Conservation (phyloP, 2,113 vertebrate genomes). For the Microtus richardsoni region DNA sequence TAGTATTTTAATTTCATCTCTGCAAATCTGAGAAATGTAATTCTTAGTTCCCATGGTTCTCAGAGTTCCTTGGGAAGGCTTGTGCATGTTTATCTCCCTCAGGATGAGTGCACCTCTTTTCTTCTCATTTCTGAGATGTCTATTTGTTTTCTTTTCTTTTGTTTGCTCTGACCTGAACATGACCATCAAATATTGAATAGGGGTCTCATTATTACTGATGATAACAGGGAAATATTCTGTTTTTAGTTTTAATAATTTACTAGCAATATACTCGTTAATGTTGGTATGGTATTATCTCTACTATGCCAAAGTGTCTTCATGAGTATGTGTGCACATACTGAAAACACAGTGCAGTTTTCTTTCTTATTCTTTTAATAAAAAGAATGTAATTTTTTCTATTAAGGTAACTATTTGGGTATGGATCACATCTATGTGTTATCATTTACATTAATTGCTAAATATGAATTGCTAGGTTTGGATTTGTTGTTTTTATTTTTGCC, state of each 20-base stretch:
- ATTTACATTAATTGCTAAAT: background rate
- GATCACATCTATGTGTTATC: background rate
- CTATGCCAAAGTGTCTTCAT: background rate
- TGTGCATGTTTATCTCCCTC: background rate
- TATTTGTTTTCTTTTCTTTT: background rate
- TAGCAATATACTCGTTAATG: background rate
- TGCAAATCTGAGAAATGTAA: background rate
- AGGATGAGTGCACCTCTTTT: background rate
- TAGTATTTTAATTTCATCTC: background rate
- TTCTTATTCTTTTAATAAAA: background rate
- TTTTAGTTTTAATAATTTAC: background rate
- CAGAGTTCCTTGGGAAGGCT: background rate
- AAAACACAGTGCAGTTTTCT: background rate
- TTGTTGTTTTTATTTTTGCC: background rate
- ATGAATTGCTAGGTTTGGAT: background rate
- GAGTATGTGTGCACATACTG: background rate
- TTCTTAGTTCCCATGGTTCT: background rate
- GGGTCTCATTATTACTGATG: background rate
- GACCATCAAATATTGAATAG: background rate
- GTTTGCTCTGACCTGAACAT: background rate
- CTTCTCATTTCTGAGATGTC: background rate
- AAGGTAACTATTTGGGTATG: background rate
- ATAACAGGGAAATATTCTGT: background rate
- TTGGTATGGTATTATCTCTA: background rate
- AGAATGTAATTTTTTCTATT: background rate